phyloP scores from a whole-genome alignment of 1,140 invertebrate species.

The Camponotus pennsylvanicus region DNA sequence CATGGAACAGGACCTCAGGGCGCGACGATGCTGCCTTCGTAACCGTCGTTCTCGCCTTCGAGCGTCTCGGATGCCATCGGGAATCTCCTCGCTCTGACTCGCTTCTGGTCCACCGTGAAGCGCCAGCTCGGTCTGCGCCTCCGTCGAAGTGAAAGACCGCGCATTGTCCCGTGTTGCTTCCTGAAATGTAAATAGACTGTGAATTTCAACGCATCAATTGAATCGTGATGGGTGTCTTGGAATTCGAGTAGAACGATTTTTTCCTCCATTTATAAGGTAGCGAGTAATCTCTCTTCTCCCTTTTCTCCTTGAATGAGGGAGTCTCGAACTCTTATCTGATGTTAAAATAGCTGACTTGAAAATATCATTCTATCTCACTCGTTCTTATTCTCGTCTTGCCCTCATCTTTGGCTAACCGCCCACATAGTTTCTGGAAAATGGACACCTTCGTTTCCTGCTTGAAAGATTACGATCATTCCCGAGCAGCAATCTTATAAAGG shows the following conservation, averaged over 20 bases:
- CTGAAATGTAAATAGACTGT: slow-evolving; percentile 9
- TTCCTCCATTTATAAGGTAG: too few relatives aligned
- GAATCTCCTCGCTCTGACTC: slow-evolving; percentile 48
- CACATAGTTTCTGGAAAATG: too few relatives aligned
- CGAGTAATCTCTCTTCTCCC: too few relatives aligned
- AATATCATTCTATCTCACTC: too few relatives aligned
- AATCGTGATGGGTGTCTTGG: background rate
- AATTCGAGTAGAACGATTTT: too few relatives aligned
- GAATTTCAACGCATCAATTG: background rate
- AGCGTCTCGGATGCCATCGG: slow-evolving; percentile 76
- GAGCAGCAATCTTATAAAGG: too few relatives aligned
- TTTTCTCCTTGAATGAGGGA: background rate
- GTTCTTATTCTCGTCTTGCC: too few relatives aligned
- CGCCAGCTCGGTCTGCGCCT: slow-evolving; percentile 83
- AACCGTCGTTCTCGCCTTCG: slow-evolving; percentile 82
- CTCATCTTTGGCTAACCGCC: too few relatives aligned
- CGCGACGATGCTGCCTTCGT: slow-evolving; percentile 79
- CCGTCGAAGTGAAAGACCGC: slow-evolving; percentile 82
- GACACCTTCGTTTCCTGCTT: too few relatives aligned
- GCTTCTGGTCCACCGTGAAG: slow-evolving; percentile 55
- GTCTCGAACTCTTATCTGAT: too few relatives aligned
- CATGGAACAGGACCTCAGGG: slow-evolving; percentile 77
- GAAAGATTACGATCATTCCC: too few relatives aligned
- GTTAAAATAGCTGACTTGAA: too few relatives aligned
- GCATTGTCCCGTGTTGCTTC: slow-evolving; percentile 54